Conservation (phyloP, 2,113 vertebrate genomes). For the Mionectes macconnelli region DNA sequence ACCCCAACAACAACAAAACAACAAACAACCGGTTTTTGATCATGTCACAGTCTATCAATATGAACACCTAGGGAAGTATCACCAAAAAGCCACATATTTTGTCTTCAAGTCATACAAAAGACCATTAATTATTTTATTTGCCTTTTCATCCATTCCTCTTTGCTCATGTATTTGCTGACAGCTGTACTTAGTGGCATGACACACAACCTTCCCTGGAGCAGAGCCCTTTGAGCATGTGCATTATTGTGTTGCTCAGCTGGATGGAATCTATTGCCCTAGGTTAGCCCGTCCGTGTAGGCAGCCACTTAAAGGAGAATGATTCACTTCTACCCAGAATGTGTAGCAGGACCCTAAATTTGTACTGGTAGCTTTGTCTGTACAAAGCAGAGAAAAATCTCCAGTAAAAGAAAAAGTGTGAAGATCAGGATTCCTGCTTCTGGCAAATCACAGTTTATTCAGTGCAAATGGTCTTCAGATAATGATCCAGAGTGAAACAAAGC, state of each 20-base stretch:
- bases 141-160: not conserved
- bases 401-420: not conserved
- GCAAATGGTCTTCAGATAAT: not conserved
- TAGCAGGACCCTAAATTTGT: not conserved
- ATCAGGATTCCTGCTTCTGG: not conserved
- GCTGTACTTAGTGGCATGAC: not conserved
- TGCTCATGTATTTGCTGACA: not conserved
- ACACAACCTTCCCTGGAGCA: constrained; percentile 22
- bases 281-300: not conserved
- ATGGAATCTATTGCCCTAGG: constrained; percentile 19
- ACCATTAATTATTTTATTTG: constrained; percentile 15
- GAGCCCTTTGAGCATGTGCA: not conserved
- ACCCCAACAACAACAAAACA: not conserved
- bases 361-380: not conserved
- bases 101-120: not conserved
- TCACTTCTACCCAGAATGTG: not conserved
- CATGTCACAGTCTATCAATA: not conserved
- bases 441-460: not conserved
- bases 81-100: not conserved
- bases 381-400: not conserved
- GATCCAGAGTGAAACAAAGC: not conserved
- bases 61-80: not conserved
- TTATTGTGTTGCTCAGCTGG: constrained; percentile 13
- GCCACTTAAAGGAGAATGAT: not conserved
- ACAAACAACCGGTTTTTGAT: not conserved